phyloP scores from a whole-genome alignment of 2,113 vertebrate genomes.

The Heptranchias perlo region DNA sequence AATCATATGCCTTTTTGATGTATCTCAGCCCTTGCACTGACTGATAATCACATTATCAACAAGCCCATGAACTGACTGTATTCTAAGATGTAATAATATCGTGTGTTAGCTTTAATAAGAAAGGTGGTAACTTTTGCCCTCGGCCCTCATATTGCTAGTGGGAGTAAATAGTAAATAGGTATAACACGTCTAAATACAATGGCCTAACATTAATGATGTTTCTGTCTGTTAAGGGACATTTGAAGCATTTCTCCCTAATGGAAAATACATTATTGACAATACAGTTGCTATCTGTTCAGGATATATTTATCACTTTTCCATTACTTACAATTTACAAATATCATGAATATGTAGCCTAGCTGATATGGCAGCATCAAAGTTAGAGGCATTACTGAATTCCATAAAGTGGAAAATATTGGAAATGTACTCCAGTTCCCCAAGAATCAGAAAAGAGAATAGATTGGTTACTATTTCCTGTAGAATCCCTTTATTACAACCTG shows the following conservation, averaged over 20 bases:
- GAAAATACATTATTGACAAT: background rate
- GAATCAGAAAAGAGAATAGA: background rate
- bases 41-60: no score
- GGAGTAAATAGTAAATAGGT: no score
- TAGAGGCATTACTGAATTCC: background rate
- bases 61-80: no score
- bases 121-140: no score
- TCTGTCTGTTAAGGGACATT: background rate
- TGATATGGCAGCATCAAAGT: background rate
- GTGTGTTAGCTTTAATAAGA: no score
- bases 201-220: no score
- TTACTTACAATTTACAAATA: no score
- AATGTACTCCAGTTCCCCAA: background rate
- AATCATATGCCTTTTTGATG: no score
- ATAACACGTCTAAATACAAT: no score
- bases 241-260: background rate
- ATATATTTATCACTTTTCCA: background rate
- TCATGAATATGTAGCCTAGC: background rate
- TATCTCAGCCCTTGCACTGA: no score
- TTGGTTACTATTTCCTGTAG: background rate
- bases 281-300: background rate
- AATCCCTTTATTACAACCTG: background rate
- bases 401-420: background rate
- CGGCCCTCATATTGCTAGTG: no score
- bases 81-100: no score